Conservation (phyloP, 2,888 invertebrate species). For the Spisula solida region DNA sequence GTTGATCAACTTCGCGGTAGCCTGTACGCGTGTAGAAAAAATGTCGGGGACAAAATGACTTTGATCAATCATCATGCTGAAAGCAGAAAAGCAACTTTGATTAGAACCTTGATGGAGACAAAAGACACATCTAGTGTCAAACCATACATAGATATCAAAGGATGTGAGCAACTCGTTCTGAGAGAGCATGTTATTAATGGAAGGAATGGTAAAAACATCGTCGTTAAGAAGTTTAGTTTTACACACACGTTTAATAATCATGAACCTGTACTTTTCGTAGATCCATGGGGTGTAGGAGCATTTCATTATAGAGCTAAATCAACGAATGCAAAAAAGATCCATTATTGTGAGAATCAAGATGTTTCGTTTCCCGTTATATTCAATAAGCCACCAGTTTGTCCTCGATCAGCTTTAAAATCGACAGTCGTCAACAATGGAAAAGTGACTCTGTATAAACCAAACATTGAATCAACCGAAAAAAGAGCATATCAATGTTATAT, state of each 20-base stretch:
- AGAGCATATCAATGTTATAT: conserved; percentile 35
- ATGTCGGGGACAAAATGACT: not conserved
- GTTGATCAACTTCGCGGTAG: not conserved
- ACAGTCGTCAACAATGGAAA: conserved; percentile 25
- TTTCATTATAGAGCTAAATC: conserved; percentile 30
- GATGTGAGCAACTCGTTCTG: not conserved
- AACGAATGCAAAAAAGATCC: conserved; percentile 2
- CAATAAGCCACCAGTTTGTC: conserved; percentile 39
- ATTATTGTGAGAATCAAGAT: conserved; percentile 33
- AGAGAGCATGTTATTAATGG: not conserved
- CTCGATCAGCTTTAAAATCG: conserved; percentile 17
- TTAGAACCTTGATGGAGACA: not conserved
- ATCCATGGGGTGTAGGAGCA: conserved; percentile 33
- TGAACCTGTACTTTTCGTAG: conserved; percentile 19
- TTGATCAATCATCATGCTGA: not conserved
- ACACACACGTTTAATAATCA: not conserved
- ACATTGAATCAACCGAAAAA: conserved; percentile 25
- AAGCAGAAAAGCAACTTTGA: not conserved
- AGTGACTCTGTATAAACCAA: conserved; percentile 32
- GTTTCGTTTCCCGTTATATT: conserved; percentile 40
- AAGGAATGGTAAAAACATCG: not conserved
- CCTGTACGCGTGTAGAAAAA: conserved; percentile 11
- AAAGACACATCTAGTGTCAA: not conserved
- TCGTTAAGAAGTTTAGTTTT: conserved; percentile 5
- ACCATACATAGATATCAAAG: conserved; percentile 13